Evolutionary conservation across 2,888 invertebrate species (phyloP), one percentile per base, ranked within the genome.

Genomic region (Cryptus viduatorius): DNA sequence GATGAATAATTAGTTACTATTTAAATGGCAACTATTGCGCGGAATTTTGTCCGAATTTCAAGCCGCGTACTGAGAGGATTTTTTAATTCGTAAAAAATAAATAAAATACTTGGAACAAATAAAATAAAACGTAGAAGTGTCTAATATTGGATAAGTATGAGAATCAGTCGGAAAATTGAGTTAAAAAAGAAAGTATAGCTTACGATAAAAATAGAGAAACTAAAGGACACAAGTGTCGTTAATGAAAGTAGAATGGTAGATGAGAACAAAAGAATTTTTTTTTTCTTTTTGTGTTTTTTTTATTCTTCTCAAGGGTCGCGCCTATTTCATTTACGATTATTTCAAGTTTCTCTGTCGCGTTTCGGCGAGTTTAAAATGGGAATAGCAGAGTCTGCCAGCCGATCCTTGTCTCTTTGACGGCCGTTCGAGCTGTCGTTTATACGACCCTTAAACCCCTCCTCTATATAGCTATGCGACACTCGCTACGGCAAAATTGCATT

Each of bases 401-500:
- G 59, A 61, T 61, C 59, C 59, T 61, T 31, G 77, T 83, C 78
- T 77, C 81, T 83, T 86, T 80, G 83, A 83, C 73, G 75, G 44
- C 59, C 73, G 78, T 80, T 83, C 81, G 48, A 81, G 75, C 37
- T 75, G 79, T 79, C 85, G 83, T 85, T 85, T 81, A 83, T 80
- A 71, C 67, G 79, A 59, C 83, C 81, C 83, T 81, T 83, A 75
- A 85, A 71, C 71, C 71, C 72, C 29, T 31, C 67, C 37, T 46
- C 53, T 81, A 82, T 76, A 82, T 79, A 67, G 81, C 59, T 31
- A 50, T 65, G 75, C 59, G 79, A 75, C 42, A 78, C 81, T 76
- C 61, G 75, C 53, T 65, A 71, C 65, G 46, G 69, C 69, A 79
- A 86, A 86, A 86, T 86, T 86, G 85, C 83, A 86, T 83, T 67